Evolutionary conservation across 2,888 invertebrate genomes (phyloP).

Genomic region (Tenthredo notha): DNA sequence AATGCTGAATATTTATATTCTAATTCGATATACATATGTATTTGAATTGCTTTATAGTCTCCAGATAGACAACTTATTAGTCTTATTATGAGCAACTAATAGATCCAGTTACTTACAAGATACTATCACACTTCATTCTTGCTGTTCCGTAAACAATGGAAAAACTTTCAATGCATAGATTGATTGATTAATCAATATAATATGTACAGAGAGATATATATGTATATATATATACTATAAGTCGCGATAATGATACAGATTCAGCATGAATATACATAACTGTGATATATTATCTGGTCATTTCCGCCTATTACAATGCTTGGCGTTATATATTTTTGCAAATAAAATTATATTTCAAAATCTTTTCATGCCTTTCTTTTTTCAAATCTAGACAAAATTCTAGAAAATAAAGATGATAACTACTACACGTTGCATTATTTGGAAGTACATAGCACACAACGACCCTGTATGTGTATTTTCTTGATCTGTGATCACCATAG

Average conservation of each 20-base stretch:
- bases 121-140: constrained; percentile 44
- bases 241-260: not conserved
- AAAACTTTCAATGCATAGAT: not conserved
- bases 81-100: constrained; percentile 43
- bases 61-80: constrained; percentile 6
- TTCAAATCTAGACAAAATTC: constrained; percentile 1
- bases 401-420: not conserved
- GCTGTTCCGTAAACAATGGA: not conserved
- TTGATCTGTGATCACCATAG: constrained; percentile 40
- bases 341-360: not conserved
- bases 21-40: constrained; percentile 27
- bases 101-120: constrained; percentile 46
- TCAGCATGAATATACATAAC: not conserved
- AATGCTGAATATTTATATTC: constrained; percentile 20
- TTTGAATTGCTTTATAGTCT: constrained; percentile 9
- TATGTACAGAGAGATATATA: constrained; percentile 19
- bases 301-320: not conserved
- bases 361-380: not conserved
- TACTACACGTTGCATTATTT: not conserved
- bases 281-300: constrained; percentile 9
- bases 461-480: constrained; percentile 46
- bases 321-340: not conserved
- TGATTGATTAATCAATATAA: not conserved
- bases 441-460: not conserved
- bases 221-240: not conserved